A percentile compares a stretch with the other conserved stretches of the same genome.
Conservation (phyloP, 2,113 vertebrate species). For the Myrmophylax atrothorax region DNA sequence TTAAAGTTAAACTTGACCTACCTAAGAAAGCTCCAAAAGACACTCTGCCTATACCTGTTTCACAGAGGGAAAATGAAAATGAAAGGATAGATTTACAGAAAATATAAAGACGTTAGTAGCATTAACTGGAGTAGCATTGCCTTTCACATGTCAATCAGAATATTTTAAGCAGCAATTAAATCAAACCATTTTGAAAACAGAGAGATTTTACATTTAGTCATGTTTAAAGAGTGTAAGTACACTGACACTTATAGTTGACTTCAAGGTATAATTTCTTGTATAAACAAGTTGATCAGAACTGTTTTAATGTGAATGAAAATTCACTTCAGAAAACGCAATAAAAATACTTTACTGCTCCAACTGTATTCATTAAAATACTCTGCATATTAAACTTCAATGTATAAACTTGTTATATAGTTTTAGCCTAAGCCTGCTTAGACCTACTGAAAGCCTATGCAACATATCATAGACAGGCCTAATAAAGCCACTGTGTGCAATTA, state of each 20-base stretch:
- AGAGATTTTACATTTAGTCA: not conserved
- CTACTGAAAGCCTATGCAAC: not conserved
- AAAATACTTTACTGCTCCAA: not conserved
- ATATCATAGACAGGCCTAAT: not conserved
- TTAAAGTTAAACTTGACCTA: slow-evolving; percentile 74
- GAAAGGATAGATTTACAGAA: slow-evolving; percentile 62
- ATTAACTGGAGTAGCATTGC: not conserved
- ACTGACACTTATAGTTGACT: not conserved
- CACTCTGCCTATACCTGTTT: slow-evolving; percentile 88
- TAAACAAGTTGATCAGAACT: not conserved
- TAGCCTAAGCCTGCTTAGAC: not conserved
- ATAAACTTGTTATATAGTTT: not conserved
- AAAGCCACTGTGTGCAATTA: not conserved
- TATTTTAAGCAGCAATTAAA: not conserved
- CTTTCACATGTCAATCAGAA: not conserved
- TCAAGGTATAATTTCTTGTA: not conserved
- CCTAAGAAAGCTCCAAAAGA: slow-evolving; percentile 92
- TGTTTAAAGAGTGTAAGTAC: not conserved
- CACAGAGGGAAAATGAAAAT: slow-evolving; percentile 65
- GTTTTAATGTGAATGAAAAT: not conserved
- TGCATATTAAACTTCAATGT: not conserved
- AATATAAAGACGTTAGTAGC: not conserved
- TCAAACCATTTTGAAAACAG: not conserved
- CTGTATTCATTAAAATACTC: not conserved
- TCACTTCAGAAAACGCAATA: not conserved